phyloP scores from a whole-genome alignment of 2,113 vertebrate species.

The Carassius carassius region DNA sequence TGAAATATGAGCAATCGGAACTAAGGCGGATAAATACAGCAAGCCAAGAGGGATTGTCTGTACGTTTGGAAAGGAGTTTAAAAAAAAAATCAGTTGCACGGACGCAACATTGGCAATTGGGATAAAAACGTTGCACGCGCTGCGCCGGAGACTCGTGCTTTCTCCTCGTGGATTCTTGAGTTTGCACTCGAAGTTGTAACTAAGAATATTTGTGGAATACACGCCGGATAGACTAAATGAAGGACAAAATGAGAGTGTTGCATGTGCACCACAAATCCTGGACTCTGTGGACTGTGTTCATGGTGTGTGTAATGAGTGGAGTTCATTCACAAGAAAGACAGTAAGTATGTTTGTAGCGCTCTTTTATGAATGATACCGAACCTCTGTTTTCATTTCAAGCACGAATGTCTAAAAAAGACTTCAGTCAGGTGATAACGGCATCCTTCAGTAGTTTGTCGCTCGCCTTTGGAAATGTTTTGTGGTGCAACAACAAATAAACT shows the following conservation, averaged over 20 bases:
- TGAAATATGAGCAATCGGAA: constrained; percentile 77
- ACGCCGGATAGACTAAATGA: constrained; percentile 35
- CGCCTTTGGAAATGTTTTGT: neutral
- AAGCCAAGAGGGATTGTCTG: constrained; percentile 60
- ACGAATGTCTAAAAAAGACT: neutral
- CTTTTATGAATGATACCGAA: neutral
- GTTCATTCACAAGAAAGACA: constrained; percentile 69
- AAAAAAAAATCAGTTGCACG: constrained; percentile 46
- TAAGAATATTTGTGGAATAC: neutral
- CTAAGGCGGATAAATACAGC: constrained; percentile 72
- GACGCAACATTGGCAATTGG: constrained; percentile 63
- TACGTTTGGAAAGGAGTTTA: constrained; percentile 52
- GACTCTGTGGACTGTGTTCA: constrained; percentile 70
- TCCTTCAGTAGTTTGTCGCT: neutral
- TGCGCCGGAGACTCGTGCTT: neutral
- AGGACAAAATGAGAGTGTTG: constrained; percentile 62
- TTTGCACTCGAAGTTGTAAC: neutral
- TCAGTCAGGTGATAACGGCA: constrained; percentile 6
- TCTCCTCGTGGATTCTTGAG: constrained; percentile 8
- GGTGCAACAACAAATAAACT: neutral
- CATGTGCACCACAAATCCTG: constrained; percentile 63
- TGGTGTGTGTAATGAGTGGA: constrained; percentile 66
- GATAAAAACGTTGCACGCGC: constrained; percentile 60
- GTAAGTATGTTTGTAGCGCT: constrained; percentile 66
- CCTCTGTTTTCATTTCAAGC: neutral